phyloP scores from a whole-genome alignment of 2,888 invertebrate genomes.

The Caenorhabditis sp. region DNA sequence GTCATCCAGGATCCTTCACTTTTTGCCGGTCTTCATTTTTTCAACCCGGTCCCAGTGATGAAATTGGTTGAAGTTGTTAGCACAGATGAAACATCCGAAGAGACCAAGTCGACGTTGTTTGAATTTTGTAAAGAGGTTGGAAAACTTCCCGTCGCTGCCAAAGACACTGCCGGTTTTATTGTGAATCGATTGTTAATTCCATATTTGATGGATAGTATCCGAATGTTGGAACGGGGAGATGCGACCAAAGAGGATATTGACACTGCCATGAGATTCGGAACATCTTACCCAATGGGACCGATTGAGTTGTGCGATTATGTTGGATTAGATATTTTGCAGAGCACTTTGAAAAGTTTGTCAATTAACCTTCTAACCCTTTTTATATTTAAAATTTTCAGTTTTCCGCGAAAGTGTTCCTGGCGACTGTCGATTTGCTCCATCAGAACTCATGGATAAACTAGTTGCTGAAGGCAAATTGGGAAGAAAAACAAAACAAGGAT shows the following conservation, averaged over 20 bases:
- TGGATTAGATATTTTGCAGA: slow-evolving; percentile 82
- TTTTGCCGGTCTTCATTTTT: slow-evolving; percentile 88
- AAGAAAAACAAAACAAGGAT: slow-evolving; percentile 82
- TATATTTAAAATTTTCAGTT: slow-evolving; percentile 33
- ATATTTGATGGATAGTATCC: slow-evolving; percentile 79
- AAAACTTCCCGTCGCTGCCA: slow-evolving; percentile 85
- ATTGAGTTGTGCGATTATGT: slow-evolving; percentile 84
- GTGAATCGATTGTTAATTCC: slow-evolving; percentile 87
- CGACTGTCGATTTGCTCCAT: slow-evolving; percentile 51
- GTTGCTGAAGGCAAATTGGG: slow-evolving; percentile 84
- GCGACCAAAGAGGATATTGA: slow-evolving; percentile 82
- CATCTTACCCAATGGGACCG: slow-evolving; percentile 84
- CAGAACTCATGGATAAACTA: slow-evolving; percentile 77
- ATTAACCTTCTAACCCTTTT: not conserved
- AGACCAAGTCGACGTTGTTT: slow-evolving; percentile 79
- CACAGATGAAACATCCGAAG: slow-evolving; percentile 81
- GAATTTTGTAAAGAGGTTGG: slow-evolving; percentile 83
- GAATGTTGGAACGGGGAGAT: slow-evolving; percentile 75
- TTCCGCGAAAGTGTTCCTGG: slow-evolving; percentile 57
- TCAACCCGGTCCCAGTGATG: slow-evolving; percentile 91
- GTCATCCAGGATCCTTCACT: slow-evolving; percentile 72
- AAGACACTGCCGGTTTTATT: slow-evolving; percentile 90
- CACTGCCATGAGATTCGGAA: slow-evolving; percentile 71
- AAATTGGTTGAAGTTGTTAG: slow-evolving; percentile 84
- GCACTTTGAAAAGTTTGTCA: slow-evolving; percentile 78